Evolutionary conservation across 1,140 invertebrate genomes (phyloP).

Genomic region (Charaxes varanes): DNA sequence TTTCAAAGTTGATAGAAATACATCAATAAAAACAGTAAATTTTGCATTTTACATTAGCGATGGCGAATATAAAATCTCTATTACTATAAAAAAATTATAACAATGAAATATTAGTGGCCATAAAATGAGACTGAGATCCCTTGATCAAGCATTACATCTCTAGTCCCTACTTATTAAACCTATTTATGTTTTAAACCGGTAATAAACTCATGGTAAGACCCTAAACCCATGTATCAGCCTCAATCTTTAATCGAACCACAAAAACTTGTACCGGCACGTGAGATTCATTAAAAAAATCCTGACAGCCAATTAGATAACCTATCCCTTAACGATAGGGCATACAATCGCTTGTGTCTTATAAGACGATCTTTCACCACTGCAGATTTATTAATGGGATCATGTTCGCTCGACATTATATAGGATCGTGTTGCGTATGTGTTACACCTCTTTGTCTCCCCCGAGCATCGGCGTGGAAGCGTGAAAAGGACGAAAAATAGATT

Average conservation of each 20-base stretch:
- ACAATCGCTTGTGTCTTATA: conserved; percentile 3
- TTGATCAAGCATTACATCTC: no score
- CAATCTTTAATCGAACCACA: conserved; percentile 17
- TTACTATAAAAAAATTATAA: no score
- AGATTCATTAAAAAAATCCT: conserved; percentile 16
- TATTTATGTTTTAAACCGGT: no score
- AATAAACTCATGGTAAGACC: no score
- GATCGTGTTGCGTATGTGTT: conserved; percentile 16
- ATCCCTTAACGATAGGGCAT: neutral
- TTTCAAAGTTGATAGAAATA: no score
- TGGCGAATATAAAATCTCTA: no score
- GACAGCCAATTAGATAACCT: conserved; percentile 4
- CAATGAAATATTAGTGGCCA: no score
- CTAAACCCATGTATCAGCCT: conserved; percentile 1
- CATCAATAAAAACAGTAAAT: no score
- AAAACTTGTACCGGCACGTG: conserved; percentile 15
- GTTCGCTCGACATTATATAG: conserved; percentile 14
- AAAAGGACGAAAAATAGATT: conserved; percentile 11
- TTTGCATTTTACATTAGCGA: no score
- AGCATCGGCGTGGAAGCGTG: neutral
- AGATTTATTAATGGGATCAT: conserved; percentile 29
- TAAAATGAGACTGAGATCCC: no score
- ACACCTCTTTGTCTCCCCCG: conserved; percentile 5
- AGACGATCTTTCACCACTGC: conserved; percentile 16
- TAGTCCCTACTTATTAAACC: no score